Evolutionary conservation across 1,140 invertebrate species (phyloP).

Genomic region (Halesus radiatus): DNA sequence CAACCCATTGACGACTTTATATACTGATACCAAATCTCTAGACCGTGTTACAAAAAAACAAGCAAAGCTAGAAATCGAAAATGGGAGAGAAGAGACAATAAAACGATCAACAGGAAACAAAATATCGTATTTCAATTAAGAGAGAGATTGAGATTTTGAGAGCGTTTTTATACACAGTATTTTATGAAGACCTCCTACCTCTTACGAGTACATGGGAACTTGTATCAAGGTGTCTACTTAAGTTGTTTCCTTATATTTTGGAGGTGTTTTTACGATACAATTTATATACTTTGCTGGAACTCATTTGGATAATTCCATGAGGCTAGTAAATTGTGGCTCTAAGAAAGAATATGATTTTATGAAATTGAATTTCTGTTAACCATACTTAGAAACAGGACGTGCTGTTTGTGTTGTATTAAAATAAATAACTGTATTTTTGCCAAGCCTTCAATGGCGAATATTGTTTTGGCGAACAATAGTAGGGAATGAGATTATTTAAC

Average conservation of each 20-base stretch:
- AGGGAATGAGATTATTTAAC: no score
- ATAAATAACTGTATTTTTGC: no score
- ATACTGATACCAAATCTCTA: background rate
- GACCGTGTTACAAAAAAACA: background rate
- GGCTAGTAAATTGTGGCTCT: no score
- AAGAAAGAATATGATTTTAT: no score
- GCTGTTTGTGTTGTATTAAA: no score
- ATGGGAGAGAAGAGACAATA: background rate
- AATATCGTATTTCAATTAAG: slow-evolving; percentile 40
- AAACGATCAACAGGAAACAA: slow-evolving; percentile 30
- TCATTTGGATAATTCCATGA: no score
- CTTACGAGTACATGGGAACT: background rate
- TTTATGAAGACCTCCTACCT: slow-evolving; percentile 32
- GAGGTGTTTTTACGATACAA: background rate
- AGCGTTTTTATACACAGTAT: slow-evolving; percentile 4
- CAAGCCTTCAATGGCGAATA: no score
- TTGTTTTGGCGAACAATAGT: no score
- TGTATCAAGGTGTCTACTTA: background rate
- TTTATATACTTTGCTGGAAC: no score
- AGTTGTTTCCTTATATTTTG: background rate
- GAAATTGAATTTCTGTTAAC: no score
- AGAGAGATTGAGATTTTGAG: slow-evolving; percentile 17
- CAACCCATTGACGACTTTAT: background rate
- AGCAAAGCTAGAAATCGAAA: slow-evolving; percentile 7
- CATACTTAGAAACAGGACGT: no score